Conservation (phyloP, 2,113 vertebrate species). For the Etia nguti region DNA sequence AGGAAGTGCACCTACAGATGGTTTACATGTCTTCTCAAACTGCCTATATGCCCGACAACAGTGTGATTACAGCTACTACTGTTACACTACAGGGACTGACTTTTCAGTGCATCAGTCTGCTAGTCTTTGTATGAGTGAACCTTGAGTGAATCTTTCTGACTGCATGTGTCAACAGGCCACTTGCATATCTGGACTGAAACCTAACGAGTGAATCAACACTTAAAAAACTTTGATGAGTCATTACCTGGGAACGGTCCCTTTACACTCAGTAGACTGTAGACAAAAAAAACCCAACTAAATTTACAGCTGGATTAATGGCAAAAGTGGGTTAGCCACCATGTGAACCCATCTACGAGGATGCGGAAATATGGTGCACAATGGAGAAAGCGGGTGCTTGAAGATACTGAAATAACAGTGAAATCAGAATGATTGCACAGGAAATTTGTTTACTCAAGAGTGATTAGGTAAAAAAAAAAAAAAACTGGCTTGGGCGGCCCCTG, state of each 20-base stretch:
- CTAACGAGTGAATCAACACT: not conserved
- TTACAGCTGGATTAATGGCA: not conserved
- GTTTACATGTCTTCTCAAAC: not conserved
- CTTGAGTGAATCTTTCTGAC: not conserved
- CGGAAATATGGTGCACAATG: not conserved
- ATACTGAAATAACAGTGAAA: not conserved
- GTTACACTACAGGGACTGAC: not conserved
- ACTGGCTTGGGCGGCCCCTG: not conserved
- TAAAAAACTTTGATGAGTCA: not conserved
- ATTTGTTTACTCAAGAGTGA: not conserved
- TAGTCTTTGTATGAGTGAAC: not conserved
- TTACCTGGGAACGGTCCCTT: not conserved
- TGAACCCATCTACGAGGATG: accelerated
- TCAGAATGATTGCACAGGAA: not conserved
- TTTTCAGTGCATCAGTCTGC: not conserved
- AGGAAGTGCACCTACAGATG: not conserved
- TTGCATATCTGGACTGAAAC: not conserved
- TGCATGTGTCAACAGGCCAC: not conserved
- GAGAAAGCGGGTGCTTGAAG: not conserved
- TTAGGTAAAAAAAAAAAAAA: not conserved
- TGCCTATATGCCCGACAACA: not conserved
- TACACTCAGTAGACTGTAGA: not conserved
- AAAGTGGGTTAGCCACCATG: not conserved
- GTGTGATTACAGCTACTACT: not conserved
- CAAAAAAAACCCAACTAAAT: not conserved